Percentiles rank a stretch among this genome's conserved stretches.
phyloP scores from a whole-genome alignment of 2,888 invertebrate species.

The Drosophila pegasa region DNA sequence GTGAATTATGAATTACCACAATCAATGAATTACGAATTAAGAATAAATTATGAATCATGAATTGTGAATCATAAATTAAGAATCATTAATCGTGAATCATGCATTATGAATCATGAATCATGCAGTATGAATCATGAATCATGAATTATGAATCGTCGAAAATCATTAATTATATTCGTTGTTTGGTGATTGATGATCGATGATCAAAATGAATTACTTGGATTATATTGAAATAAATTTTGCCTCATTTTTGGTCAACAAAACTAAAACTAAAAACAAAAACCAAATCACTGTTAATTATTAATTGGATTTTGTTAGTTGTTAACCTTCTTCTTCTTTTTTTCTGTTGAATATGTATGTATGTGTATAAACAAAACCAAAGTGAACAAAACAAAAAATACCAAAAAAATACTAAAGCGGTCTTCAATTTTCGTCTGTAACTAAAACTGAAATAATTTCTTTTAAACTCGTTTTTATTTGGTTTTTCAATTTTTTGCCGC shows the following conservation, averaged over 20 bases:
- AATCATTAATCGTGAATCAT: neutral
- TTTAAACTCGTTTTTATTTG: slow-evolving; percentile 4
- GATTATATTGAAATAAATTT: slow-evolving; percentile 37
- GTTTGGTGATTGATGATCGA: slow-evolving; percentile 2
- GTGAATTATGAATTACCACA: slow-evolving; percentile 2
- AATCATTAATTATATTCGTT: slow-evolving; percentile 28
- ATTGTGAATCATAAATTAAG: neutral
- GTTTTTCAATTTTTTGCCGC: slow-evolving; percentile 64
- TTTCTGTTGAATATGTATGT: slow-evolving; percentile 70
- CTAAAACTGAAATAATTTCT: neutral
- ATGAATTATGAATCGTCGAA: slow-evolving; percentile 33
- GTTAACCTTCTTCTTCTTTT: slow-evolving; percentile 55
- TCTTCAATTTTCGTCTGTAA: slow-evolving; percentile 45
- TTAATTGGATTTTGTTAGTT: slow-evolving; percentile 55
- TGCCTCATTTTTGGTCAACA: slow-evolving; percentile 74
- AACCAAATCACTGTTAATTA: slow-evolving; percentile 57
- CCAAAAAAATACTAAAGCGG: slow-evolving; percentile 57
- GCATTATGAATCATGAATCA: neutral
- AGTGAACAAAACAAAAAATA: slow-evolving; percentile 35
- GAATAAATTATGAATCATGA: neutral
- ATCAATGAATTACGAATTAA: slow-evolving; percentile 36
- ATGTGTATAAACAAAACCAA: slow-evolving; percentile 55
- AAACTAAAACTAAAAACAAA: slow-evolving; percentile 53
- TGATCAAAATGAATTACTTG: slow-evolving; percentile 3
- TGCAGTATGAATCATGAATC: slow-evolving; percentile 17